Evolutionary conservation across 2,888 invertebrate species (phyloP).

Genomic region (Yponomeuta cagnagella): DNA sequence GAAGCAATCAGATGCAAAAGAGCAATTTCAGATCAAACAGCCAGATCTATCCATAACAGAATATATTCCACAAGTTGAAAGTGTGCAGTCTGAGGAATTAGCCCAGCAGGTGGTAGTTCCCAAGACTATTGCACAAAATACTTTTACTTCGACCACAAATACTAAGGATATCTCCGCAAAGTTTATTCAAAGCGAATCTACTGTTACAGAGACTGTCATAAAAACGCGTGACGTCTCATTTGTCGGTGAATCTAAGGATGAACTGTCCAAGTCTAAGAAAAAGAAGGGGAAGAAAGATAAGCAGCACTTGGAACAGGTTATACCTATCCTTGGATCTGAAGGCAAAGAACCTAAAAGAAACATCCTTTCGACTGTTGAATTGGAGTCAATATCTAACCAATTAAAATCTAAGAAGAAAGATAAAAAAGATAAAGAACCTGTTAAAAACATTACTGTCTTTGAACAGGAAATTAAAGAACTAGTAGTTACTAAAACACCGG

Average conservation of each 20-base stretch:
- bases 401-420: too few relatives aligned
- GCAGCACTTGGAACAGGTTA: neutral
- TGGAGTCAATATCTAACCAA: too few relatives aligned
- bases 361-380: too few relatives aligned
- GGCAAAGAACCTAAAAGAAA: neutral
- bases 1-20: neutral
- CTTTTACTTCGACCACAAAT: neutral
- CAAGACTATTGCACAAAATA: neutral
- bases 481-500: neutral
- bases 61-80: neutral
- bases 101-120: neutral
- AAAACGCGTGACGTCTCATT: neutral
- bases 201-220: neutral
- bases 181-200: neutral
- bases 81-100: neutral
- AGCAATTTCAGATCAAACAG: neutral
- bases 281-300: conserved; percentile 7
- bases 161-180: neutral
- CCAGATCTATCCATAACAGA: neutral
- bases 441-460: too few relatives aligned
- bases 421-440: too few relatives aligned
- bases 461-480: too few relatives aligned
- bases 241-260: neutral
- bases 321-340: neutral
- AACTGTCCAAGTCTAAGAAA: conserved; percentile 4